These are phyloP conservation scores for Acanthaster planci DNA, from an alignment of 35 echinoderm and acorn worm genomes.

Conservation along the genomic window DNA sequence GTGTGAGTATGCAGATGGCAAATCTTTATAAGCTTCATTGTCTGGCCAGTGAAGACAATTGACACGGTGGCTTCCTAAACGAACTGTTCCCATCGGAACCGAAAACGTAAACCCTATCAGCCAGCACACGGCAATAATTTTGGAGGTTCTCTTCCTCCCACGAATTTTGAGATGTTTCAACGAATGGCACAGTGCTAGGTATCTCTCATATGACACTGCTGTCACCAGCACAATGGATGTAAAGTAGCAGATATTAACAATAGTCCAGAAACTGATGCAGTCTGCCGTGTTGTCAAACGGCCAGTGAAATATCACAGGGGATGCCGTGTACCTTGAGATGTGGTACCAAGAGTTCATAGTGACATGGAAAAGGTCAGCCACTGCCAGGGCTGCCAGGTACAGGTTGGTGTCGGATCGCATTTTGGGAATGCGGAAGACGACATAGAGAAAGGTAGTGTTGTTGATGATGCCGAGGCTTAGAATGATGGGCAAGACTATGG, in stretches of 20 bases:
- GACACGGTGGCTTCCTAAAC: neutral
- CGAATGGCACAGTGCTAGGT: neutral
- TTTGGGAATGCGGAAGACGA: slow-evolving; percentile 14
- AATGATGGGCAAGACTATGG: neutral
- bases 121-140: neutral
- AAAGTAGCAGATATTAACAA: slow-evolving; percentile 15
- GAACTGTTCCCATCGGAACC: too few relatives aligned
- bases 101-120: neutral
- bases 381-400: neutral
- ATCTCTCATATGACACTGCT: neutral
- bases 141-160: neutral
- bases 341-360: neutral
- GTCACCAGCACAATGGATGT: slow-evolving; percentile 18
- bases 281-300: neutral
- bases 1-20: neutral
- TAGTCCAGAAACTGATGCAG: neutral
- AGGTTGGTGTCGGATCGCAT: neutral
- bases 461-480: neutral
- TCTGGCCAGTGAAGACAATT: neutral
- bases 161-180: neutral
- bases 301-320: neutral
- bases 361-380: neutral
- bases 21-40: neutral
- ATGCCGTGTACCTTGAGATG: neutral
- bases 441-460: neutral